Evolutionary conservation across 1,140 invertebrate species (phyloP), one percentile per base, ranked within the genome.

Genomic region (Brachionus angularis): DNA sequence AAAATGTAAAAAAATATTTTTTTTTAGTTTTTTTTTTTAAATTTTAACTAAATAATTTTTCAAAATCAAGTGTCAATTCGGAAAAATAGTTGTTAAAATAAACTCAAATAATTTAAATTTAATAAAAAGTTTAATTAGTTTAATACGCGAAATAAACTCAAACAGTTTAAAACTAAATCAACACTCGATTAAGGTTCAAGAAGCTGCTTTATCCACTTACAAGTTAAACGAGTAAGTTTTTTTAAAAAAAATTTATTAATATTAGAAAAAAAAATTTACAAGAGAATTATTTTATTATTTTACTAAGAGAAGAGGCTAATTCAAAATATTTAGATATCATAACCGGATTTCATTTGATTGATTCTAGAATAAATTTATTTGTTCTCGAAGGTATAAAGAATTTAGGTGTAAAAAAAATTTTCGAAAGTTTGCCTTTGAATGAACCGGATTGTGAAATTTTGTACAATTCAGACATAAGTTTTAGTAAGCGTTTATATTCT

Each of bases 331-430:
- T 82, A 69, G 75, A 82, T 72, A 79, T 82, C 23, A 73, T 81
- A 33, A 82, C 78, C 23, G 80, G 80, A 5, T 82, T 82, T 72
- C 79, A 81, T 29, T 70, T 82, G 5, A 73, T 80, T 73, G 80
- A 82, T 73, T 75, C 77, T 5, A 67, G 74, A n/a, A 73, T 73
- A 27, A 79, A 81, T 72, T 42, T 81, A n/a, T 78, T 80, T 76
- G 76, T 81, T 23, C 69, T 82, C 16, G 80, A 82, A 71, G 80
- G 80, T 7, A 73, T 80, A 1, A 73, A 73, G 62, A 75, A 80
- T 21, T 64, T 70, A 5, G 79, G 75, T 7, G 73, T 81, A 8
- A 70, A 62, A 10, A 46, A 44, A 5, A 39, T 82, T 2, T 80
- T 78, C 76, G 76, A 80, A 34, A 10, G 31, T 3, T 10, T 74